Percentiles rank a stretch among this genome's conserved stretches.
Conservation (phyloP, 2,888 invertebrate species). For the Phania funesta region DNA sequence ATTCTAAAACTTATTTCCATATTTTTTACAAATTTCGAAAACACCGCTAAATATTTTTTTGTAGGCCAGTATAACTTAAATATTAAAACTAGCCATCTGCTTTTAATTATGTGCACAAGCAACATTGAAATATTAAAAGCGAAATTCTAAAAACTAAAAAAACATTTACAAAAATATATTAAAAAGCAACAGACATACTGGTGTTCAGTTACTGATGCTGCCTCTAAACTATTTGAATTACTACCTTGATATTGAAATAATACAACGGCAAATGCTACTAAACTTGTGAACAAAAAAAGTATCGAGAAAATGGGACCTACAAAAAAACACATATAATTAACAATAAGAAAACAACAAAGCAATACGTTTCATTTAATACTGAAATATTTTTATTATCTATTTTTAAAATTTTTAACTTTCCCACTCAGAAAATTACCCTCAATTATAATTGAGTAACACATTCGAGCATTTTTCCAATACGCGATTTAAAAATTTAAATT, state of each 20-base stretch:
- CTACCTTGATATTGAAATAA: background rate
- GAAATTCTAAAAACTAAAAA: slow-evolving; percentile 32
- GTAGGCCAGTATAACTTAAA: background rate
- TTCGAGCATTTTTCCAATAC: too few species aligned
- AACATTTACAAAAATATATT: slow-evolving; percentile 18
- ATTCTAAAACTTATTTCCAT: slow-evolving; percentile 4
- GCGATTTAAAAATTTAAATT: too few species aligned
- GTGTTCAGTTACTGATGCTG: slow-evolving; percentile 56
- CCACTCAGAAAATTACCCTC: too few species aligned
- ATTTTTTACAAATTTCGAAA: slow-evolving; percentile 3
- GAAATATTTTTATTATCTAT: too few species aligned
- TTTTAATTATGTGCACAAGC: slow-evolving; percentile 37
- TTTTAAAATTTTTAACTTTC: too few species aligned
- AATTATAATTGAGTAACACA: too few species aligned
- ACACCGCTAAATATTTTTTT: background rate
- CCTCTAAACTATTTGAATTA: slow-evolving; percentile 28
- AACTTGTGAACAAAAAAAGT: slow-evolving; percentile 61
- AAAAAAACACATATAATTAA: slow-evolving; percentile 47
- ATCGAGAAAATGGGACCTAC: slow-evolving; percentile 55
- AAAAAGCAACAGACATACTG: slow-evolving; percentile 21
- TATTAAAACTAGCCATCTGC: background rate
- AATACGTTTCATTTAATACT: background rate
- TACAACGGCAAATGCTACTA: slow-evolving; percentile 29
- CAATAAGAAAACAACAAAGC: background rate
- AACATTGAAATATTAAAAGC: slow-evolving; percentile 51